phyloP scores from a whole-genome alignment of 2,113 vertebrate genomes.

The Scophthalmus maximus region DNA sequence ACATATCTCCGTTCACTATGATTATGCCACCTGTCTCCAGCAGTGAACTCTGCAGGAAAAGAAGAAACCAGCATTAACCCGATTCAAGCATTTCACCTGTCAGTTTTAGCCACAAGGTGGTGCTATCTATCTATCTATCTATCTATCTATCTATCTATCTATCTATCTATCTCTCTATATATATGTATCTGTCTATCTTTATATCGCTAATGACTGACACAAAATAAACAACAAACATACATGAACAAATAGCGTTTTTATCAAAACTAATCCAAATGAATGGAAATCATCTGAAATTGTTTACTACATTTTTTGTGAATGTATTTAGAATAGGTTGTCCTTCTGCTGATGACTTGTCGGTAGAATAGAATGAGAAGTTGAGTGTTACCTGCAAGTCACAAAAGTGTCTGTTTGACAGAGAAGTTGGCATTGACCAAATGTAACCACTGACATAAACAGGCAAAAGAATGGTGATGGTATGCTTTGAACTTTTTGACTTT shows the following conservation, averaged over 20 bases:
- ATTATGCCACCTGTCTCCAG: rapidly evolving
- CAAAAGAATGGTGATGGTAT: too few species aligned
- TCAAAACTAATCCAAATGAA: too few species aligned
- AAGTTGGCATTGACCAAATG: too few species aligned
- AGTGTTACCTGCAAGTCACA: too few species aligned
- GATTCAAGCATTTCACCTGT: neutral
- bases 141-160: neutral
- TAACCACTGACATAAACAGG: too few species aligned
- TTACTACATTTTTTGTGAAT: neutral
- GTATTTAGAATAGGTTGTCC: neutral
- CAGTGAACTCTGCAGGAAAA: conserved; percentile 1
- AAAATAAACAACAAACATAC: too few species aligned
- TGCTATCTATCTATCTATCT: neutral
- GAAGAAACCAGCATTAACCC: neutral
- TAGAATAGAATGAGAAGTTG: too few species aligned
- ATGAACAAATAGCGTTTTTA: too few species aligned
- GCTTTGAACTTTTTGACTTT: too few species aligned
- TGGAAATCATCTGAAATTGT: neutral
- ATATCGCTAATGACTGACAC: too few species aligned
- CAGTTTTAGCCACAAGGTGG: conserved; percentile 26
- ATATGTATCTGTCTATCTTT: neutral
- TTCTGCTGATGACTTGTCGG: neutral
- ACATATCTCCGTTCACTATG: rapidly evolving
- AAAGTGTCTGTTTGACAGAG: too few species aligned
- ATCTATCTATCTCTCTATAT: neutral